Percentiles rank a stretch among this genome's conserved stretches.
These are phyloP conservation scores for Lytechinus pictus DNA, from an alignment of 35 echinoderm and acorn worm genomes.

Conservation along the genomic window DNA sequence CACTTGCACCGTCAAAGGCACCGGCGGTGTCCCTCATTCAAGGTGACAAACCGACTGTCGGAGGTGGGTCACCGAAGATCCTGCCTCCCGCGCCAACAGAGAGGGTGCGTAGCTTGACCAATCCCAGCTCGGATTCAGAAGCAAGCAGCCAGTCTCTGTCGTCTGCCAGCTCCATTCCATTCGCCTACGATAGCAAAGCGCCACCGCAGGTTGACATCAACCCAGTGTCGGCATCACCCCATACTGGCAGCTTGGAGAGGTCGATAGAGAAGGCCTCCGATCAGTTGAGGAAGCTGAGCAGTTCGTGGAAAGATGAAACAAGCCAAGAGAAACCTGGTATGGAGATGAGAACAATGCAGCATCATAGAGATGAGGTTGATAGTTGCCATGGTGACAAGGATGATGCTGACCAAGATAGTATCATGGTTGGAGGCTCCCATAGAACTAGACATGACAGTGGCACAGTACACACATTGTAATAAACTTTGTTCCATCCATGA, in stretches of 20 bases:
- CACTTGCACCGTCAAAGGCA: conserved; percentile 75
- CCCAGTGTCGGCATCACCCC: conserved; percentile 65
- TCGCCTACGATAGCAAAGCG: conserved; percentile 61
- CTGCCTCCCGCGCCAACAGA: conserved; percentile 80
- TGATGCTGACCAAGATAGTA: background rate
- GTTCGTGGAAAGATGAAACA: conserved; percentile 35
- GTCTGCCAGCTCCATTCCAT: conserved; percentile 4
- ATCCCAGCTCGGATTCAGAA: conserved; percentile 29
- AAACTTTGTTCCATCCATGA: background rate
- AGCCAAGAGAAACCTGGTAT: conserved; percentile 45
- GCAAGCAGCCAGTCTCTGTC: background rate
- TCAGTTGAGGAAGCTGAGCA: conserved; percentile 62
- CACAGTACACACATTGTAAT: background rate
- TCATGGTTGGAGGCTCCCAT: background rate
- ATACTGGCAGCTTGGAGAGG: conserved; percentile 58
- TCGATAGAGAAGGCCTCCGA: conserved; percentile 72
- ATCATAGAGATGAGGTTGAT: background rate
- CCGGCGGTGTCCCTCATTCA: conserved; percentile 74
- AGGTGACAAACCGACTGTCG: background rate
- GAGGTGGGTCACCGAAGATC: conserved; percentile 72
- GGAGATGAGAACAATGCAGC: conserved; percentile 66
- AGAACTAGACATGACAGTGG: conserved; percentile 10
- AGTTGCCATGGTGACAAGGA: conserved; percentile 19
- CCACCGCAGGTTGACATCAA: conserved; percentile 76
- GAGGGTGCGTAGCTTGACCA: conserved; percentile 75